Conservation (phyloP, 2,888 invertebrate genomes). For the Melinaea marsaeus region DNA sequence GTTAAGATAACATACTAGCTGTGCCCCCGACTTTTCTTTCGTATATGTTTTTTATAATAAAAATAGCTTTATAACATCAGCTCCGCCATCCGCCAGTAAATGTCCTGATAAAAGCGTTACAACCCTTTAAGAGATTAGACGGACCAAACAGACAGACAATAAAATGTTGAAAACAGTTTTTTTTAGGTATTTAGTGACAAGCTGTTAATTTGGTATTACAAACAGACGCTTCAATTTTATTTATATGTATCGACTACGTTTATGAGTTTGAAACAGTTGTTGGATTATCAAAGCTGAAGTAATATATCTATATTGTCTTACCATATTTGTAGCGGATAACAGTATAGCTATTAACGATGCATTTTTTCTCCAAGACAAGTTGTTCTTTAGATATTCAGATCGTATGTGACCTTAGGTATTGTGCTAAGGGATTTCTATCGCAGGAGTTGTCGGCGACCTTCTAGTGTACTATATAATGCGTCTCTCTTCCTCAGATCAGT, state of each 20-base stretch:
- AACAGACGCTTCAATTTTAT: too few relatives aligned
- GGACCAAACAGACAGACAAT: too few relatives aligned
- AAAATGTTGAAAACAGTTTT: too few relatives aligned
- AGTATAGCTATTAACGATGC: conserved; percentile 29
- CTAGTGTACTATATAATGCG: conserved; percentile 61
- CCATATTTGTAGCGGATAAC: conserved; percentile 49
- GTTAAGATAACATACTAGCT: too few relatives aligned
- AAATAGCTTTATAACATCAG: too few relatives aligned
- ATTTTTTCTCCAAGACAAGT: conserved; percentile 54
- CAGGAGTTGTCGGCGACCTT: conserved; percentile 56
- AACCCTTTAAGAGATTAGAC: not conserved
- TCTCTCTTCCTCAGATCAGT: conserved; percentile 50
- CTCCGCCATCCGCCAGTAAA: too few relatives aligned
- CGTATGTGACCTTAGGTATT: conserved; percentile 55
- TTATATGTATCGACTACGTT: too few relatives aligned
- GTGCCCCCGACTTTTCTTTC: too few relatives aligned
- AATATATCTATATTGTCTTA: conserved; percentile 44
- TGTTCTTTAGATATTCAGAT: conserved; percentile 63
- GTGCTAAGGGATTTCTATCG: conserved; percentile 42
- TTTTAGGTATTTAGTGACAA: too few relatives aligned
- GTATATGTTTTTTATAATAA: too few relatives aligned
- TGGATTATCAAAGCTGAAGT: conserved; percentile 32
- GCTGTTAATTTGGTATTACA: too few relatives aligned
- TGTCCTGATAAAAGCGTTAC: not conserved
- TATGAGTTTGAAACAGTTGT: conserved; percentile 24